Evolutionary conservation across 2,888 invertebrate genomes (phyloP), one percentile per base, ranked within the genome.

Genomic region (Alsophila aescularia): DNA sequence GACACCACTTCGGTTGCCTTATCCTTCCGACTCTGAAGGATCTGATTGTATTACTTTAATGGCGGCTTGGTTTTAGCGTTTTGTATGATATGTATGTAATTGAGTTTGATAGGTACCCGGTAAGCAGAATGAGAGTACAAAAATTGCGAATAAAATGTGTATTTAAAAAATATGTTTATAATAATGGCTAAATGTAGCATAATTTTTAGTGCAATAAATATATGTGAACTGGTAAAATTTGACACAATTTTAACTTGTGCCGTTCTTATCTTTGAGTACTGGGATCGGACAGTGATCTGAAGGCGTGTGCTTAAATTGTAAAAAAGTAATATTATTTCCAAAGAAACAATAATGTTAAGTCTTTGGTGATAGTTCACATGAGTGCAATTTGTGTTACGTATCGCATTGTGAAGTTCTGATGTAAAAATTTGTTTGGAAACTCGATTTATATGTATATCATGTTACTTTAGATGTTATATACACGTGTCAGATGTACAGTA

Each of bases 131-230:
- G 79, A 77, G 82, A 90, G 90, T 90, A 90, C 90, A 90, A 90
- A n/a, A 90, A 87, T 88, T 88, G 81, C 85, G 74, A 75, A 79
- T 85, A 84, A 75, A 56, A 40, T 58, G 50, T 53, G 51, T 62
- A 62, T 52, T 63, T 52, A 59, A 60, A n/a, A 60, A 55, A 62
- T 54, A 53, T 51, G 67, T 80, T 74, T 77, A 79, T 82, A 78
- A 77, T 83, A 81, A 79, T 70, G 72, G 70, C 69, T 70, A 75
- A 78, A 77, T 68, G 72, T 87, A 88, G 87, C 86, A 83, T 89
- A 88, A 85, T 85, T 78, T 71, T 72, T 86, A 88, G 90, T 90
- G 90, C 90, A 90, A 90, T 90, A 90, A 85, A 44, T 77, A 64
- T 79, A 72, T 79, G 77, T 76, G 69, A 69, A 67, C 62, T 60